Conservation (phyloP, 2,113 vertebrate species). For the Cyrtonyx montezumae region DNA sequence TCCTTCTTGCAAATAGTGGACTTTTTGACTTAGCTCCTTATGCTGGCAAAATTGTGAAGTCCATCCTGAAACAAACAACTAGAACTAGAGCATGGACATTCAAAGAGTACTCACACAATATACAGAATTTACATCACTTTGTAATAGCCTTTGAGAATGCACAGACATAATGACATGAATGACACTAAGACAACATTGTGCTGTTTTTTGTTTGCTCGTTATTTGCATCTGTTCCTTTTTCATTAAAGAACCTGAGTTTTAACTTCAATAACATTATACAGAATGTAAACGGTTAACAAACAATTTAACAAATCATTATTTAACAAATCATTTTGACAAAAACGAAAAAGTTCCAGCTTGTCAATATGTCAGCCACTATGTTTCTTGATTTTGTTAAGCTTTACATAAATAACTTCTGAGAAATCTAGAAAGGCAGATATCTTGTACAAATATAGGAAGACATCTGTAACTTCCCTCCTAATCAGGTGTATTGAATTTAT, state of each 20-base stretch:
- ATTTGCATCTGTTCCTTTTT: background rate
- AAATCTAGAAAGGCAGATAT: background rate
- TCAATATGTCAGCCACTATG: background rate
- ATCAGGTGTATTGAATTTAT: background rate
- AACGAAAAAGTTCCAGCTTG: background rate
- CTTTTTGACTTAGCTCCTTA: background rate
- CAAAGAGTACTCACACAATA: background rate
- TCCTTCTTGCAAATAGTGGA: background rate
- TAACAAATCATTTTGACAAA: background rate
- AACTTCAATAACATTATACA: background rate
- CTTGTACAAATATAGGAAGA: background rate
- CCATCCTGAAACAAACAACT: background rate
- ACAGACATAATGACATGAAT: background rate
- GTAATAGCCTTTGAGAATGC: rapidly evolving
- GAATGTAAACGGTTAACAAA: background rate
- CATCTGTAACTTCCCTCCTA: background rate
- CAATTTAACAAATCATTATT: background rate
- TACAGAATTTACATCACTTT: background rate
- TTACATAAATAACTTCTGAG: background rate
- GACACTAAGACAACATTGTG: background rate
- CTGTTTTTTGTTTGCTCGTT: background rate
- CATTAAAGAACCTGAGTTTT: background rate
- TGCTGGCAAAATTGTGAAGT: background rate
- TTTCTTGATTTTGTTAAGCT: background rate
- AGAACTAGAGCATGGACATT: rapidly evolving